Evolutionary conservation across 2,888 invertebrate genomes (phyloP), one percentile per base, ranked within the genome.

Genomic region (Rhimphoctona megacephalus): DNA sequence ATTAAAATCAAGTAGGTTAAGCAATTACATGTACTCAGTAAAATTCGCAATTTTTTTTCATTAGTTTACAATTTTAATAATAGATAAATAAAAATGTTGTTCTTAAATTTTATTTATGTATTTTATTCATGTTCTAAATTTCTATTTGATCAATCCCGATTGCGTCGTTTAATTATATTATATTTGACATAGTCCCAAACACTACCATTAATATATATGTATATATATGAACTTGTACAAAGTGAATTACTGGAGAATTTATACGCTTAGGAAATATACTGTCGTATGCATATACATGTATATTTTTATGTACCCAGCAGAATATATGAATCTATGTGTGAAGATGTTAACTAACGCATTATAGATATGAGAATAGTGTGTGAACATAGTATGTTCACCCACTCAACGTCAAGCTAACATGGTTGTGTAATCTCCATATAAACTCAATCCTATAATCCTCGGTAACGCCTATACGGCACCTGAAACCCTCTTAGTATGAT

Each of bases 401-500:
- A 43, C 76, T 36, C 49, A 52, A 61, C 64, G 61, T 72, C 64
- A 61, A 61, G 61, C 57, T 43, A 70, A 57, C 39, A 54, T 22
- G 43, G 17, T 36, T 66, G 52, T 11, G 52, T 52, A 61, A 70
- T 80, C 70, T 80, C 70, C 70, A 61, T 80, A 70, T 57, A 33
- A 80, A 61, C 33, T 80, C 57, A 19, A 80, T 80, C 57, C 46
- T 57, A 70, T 70, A 80, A 80, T 61, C 80, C 70, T 46, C 70
- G 33, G 70, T 52, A 19, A 49, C 30, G 49, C 49, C 22, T 70
- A 70, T 70, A 52, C 30, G 22, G 39, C 67, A 67, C 67, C 67
- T 67, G 78, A 78, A 52, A 67, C 33, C 67, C 25, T 22, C 36
- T 52, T 52, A 69, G 46, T 39, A 25, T 69, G 69, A 70, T 69